These are phyloP conservation scores for Osmerus mordax DNA, from an alignment of 2,113 vertebrate species.

Conservation along the genomic window DNA sequence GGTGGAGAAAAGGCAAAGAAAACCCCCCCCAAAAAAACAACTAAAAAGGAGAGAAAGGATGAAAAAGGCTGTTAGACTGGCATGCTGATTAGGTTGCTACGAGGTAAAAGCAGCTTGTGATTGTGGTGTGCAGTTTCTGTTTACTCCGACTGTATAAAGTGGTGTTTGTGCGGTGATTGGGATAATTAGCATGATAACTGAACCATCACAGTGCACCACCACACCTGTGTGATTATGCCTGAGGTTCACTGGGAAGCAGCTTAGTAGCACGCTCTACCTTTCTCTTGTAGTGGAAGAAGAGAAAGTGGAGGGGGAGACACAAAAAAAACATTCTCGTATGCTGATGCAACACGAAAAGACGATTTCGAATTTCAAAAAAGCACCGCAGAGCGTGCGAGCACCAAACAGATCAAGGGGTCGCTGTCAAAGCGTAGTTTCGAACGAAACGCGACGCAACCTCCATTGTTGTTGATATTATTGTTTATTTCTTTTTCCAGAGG, in stretches of 20 bases:
- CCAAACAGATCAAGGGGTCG: slow-evolving; percentile 50
- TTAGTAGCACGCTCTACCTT: slow-evolving; percentile 40
- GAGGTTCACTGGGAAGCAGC: slow-evolving; percentile 37
- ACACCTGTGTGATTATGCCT: slow-evolving; percentile 57
- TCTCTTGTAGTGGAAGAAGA: slow-evolving; percentile 9
- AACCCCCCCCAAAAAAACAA: too few relatives aligned
- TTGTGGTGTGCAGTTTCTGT: slow-evolving; percentile 48
- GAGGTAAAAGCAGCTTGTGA: slow-evolving; percentile 55
- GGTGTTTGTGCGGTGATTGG: slow-evolving; percentile 63
- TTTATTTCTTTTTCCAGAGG: slow-evolving; percentile 5
- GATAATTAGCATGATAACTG: slow-evolving; percentile 73
- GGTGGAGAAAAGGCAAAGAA: slow-evolving; percentile 6
- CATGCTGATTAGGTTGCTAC: slow-evolving; percentile 62
- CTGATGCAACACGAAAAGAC: slow-evolving; percentile 48
- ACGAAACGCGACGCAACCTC: slow-evolving; percentile 23
- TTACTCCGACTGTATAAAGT: slow-evolving; percentile 50
- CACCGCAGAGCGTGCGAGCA: slow-evolving; percentile 21
- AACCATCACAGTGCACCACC: slow-evolving; percentile 66
- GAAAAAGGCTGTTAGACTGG: slow-evolving; percentile 66
- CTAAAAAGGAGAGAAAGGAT: slow-evolving; percentile 38
- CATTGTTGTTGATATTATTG: slow-evolving; percentile 27
- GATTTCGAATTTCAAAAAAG: slow-evolving; percentile 29
- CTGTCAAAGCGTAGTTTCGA: slow-evolving; percentile 48
- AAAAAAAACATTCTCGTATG: slow-evolving; percentile 21
- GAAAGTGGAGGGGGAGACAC: background rate